Conservation (phyloP, 2,888 invertebrate species). For the Chirona hameri region DNA sequence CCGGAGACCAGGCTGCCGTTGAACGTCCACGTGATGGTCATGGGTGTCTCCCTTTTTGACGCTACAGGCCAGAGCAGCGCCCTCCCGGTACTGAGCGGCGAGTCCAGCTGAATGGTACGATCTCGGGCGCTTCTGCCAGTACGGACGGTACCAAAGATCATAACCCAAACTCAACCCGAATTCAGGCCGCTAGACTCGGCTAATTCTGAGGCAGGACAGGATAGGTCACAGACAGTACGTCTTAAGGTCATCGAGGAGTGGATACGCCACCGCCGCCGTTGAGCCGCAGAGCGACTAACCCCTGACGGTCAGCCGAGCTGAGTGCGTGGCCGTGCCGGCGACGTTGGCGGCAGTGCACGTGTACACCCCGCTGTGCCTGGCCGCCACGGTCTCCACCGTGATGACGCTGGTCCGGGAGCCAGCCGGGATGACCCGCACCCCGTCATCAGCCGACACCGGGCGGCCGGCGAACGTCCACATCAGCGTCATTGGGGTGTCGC, state of each 20-base stretch:
- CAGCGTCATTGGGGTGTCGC: conserved; percentile 48
- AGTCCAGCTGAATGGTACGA: conserved; percentile 68
- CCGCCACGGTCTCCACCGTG: conserved; percentile 39
- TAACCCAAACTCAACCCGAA: too few relatives aligned
- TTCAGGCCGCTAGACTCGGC: too few relatives aligned
- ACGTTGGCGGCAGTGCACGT: conserved; percentile 54
- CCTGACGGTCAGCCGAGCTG: conserved; percentile 49
- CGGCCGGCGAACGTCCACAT: conserved; percentile 46
- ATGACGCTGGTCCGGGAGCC: conserved; percentile 39
- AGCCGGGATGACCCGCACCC: conserved; percentile 40
- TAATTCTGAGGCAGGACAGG: too few relatives aligned
- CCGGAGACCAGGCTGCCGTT: conserved; percentile 41
- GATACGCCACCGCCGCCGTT: too few relatives aligned
- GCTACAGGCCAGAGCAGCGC: conserved; percentile 48
- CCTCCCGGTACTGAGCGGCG: conserved; percentile 67
- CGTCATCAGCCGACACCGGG: conserved; percentile 39
- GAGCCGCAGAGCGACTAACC: too few relatives aligned
- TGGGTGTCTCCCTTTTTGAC: conserved; percentile 45
- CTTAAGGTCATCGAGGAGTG: too few relatives aligned
- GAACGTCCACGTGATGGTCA: conserved; percentile 48
- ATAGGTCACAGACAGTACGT: too few relatives aligned
- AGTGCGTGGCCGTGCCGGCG: conserved; percentile 47
- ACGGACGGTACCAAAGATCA: too few relatives aligned
- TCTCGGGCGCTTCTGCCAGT: conserved; percentile 56
- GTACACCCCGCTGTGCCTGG: conserved; percentile 53